phyloP scores from a whole-genome alignment of 1,140 invertebrate species.

The Lordiphosa clarofinis region DNA sequence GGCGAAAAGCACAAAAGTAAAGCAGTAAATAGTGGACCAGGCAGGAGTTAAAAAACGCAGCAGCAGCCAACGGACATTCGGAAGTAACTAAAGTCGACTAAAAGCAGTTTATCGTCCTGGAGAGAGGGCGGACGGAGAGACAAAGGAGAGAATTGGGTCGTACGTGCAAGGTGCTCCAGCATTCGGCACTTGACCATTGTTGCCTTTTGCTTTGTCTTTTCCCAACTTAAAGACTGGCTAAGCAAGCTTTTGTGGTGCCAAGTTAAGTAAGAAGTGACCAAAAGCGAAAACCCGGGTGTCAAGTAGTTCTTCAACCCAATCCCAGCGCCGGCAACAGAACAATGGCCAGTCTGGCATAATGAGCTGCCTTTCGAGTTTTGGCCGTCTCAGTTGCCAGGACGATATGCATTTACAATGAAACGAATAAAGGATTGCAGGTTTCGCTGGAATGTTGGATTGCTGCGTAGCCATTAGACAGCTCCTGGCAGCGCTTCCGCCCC shows the following conservation, averaged over 20 bases:
- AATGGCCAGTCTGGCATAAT: slow-evolving; percentile 53
- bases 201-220: slow-evolving; percentile 61
- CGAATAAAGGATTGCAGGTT: slow-evolving; percentile 44
- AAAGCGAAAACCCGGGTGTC: slow-evolving; percentile 33
- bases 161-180: slow-evolving; percentile 60
- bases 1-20: slow-evolving; percentile 61
- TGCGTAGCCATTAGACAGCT: slow-evolving; percentile 76
- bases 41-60: slow-evolving; percentile 37
- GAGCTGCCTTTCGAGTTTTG: slow-evolving; percentile 53
- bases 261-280: slow-evolving; percentile 36
- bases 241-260: slow-evolving; percentile 63
- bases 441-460: slow-evolving; percentile 44
- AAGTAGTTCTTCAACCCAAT: slow-evolving; percentile 23
- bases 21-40: slow-evolving; percentile 71
- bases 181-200: slow-evolving; percentile 73
- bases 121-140: not conserved
- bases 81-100: slow-evolving; percentile 76
- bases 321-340: slow-evolving; percentile 32
- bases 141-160: slow-evolving; percentile 5
- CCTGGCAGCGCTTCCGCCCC: slow-evolving; percentile 60
- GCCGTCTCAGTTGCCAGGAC: slow-evolving; percentile 48
- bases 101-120: slow-evolving; percentile 68
- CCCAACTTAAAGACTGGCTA: slow-evolving; percentile 65
- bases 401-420: slow-evolving; percentile 52
- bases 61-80: slow-evolving; percentile 37